Percentiles rank a stretch among this genome's conserved stretches.
Conservation (phyloP, 2,113 vertebrate genomes). For the Oryzias celebensis region DNA sequence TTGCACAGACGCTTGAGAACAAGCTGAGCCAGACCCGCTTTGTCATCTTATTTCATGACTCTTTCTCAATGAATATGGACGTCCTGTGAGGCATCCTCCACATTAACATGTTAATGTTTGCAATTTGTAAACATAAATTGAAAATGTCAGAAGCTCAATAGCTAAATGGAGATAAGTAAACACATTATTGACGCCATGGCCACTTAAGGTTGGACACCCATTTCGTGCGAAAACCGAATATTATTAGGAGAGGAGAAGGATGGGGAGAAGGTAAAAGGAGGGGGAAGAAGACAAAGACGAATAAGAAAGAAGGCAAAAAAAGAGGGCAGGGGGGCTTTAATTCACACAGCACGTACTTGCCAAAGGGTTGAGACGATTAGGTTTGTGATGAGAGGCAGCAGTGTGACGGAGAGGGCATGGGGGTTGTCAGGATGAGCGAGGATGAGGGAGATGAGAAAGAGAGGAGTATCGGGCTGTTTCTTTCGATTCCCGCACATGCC, state of each 20-base stretch:
- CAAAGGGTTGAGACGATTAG: constrained; percentile 78
- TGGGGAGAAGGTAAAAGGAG: constrained; percentile 40
- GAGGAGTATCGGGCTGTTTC: constrained; percentile 61
- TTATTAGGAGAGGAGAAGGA: constrained; percentile 43
- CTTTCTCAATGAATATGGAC: constrained; percentile 62
- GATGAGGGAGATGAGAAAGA: constrained; percentile 74
- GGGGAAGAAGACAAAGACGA: constrained; percentile 59
- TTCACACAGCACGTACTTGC: constrained; percentile 75
- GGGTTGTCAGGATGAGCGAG: constrained; percentile 77
- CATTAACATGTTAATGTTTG: constrained; percentile 77
- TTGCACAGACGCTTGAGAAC: constrained; percentile 42
- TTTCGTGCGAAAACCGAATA: constrained; percentile 57
- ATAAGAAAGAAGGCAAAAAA: constrained; percentile 60
- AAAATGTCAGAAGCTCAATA: constrained; percentile 79
- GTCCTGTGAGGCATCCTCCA: constrained; percentile 66
- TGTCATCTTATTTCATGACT: constrained; percentile 63
- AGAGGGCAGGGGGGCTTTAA: constrained; percentile 71
- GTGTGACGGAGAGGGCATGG: constrained; percentile 77
- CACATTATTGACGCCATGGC: constrained; percentile 67
- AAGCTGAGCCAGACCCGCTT: constrained; percentile 63
- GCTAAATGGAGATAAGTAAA: constrained; percentile 78
- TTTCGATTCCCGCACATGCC: constrained; percentile 43
- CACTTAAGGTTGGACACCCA: constrained; percentile 69
- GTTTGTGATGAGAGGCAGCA: constrained; percentile 77
- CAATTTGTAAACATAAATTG: constrained; percentile 80